Evolutionary conservation across 1,140 invertebrate species (phyloP).

Genomic region (Drosophila kepulauana): DNA sequence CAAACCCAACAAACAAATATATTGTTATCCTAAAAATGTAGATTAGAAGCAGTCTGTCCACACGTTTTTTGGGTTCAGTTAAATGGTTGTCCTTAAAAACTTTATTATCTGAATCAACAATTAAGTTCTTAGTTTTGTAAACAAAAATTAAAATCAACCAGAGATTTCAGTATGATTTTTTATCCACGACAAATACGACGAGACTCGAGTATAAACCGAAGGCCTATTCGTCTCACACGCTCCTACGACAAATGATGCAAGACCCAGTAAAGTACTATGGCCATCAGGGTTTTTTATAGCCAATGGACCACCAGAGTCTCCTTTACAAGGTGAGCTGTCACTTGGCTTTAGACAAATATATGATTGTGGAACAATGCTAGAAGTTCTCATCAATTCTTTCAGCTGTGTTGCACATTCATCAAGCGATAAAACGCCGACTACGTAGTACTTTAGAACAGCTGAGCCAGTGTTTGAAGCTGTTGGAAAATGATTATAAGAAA

Average conservation of each 20-base stretch:
- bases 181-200: slow-evolving; percentile 7
- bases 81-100: too few species aligned
- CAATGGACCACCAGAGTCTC: slow-evolving; percentile 6
- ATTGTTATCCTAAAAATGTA: too few species aligned
- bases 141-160: not conserved
- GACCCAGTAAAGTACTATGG: not conserved
- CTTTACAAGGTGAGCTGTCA: not conserved
- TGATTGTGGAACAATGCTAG: not conserved
- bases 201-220: not conserved
- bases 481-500: not conserved
- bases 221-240: not conserved
- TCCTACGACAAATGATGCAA: not conserved
- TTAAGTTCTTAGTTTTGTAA: too few species aligned
- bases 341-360: not conserved
- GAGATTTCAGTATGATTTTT: not conserved
- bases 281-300: not conserved
- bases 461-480: not conserved
- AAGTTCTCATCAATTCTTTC: not conserved
- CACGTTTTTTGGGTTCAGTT: too few species aligned
- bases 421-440: not conserved
- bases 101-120: too few species aligned
- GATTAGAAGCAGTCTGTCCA: too few species aligned
- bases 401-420: not conserved
- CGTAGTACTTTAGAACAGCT: not conserved
- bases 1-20: too few species aligned